Conservation (phyloP, 2,888 invertebrate genomes). For the Anaspis maculata region DNA sequence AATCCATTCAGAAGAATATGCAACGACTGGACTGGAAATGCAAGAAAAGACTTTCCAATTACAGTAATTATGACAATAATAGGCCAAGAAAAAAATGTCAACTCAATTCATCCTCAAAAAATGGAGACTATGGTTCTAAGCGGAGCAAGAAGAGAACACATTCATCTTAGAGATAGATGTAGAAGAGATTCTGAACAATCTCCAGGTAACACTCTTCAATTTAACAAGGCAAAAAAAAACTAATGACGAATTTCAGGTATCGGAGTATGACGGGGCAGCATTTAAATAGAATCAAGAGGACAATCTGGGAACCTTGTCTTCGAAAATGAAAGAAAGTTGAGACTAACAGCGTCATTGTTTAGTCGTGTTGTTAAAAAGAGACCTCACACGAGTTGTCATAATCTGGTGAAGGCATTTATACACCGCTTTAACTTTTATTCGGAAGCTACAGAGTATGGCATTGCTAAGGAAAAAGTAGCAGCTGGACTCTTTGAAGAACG, state of each 20-base stretch:
- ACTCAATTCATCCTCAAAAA: not conserved
- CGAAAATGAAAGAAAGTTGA: constrained; percentile 6
- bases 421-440: constrained; percentile 4
- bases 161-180: no score
- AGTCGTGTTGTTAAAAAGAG: constrained; percentile 10
- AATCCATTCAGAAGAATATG: constrained; percentile 4
- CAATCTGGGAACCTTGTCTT: constrained; percentile 12
- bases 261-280: constrained; percentile 1
- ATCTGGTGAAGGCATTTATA: constrained; percentile 12
- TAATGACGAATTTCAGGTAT: not conserved
- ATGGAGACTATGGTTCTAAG: constrained; percentile 7
- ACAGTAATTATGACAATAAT: not conserved
- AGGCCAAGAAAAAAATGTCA: not conserved
- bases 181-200: no score
- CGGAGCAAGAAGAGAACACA: not conserved
- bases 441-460: constrained; percentile 15
- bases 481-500: not conserved
- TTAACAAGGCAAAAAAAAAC: no score
- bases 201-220: no score
- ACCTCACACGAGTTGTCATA: constrained; percentile 12
- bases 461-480: constrained; percentile 11
- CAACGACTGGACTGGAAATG: constrained; percentile 1
- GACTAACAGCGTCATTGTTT: constrained; percentile 16
- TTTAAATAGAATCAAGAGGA: constrained; percentile 6
- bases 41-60: not conserved